These are phyloP conservation scores for Casuarius casuarius DNA, from an alignment of 2,113 vertebrate species.

Conservation along the genomic window DNA sequence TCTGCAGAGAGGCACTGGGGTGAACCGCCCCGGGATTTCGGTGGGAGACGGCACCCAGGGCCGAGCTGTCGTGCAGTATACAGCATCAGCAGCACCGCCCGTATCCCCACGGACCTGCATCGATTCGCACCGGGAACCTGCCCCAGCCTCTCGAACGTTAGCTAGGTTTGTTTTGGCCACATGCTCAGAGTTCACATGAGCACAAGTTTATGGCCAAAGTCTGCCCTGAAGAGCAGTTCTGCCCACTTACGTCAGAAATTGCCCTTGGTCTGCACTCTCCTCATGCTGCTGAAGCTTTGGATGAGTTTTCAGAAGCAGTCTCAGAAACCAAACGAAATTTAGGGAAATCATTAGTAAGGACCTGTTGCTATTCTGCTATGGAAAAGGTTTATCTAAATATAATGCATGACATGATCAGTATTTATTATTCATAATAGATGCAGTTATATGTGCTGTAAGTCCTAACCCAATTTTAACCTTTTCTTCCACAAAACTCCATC, in stretches of 20 bases:
- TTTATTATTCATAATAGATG: neutral
- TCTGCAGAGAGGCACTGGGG: neutral
- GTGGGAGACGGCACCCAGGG: rapidly evolving
- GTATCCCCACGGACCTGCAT: neutral
- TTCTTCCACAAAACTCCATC: neutral
- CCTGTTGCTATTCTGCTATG: neutral
- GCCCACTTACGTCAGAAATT: slow-evolving; percentile 3
- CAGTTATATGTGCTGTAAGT: neutral
- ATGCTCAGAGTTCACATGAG: neutral
- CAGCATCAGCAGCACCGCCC: neutral
- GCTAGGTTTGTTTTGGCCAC: slow-evolving; percentile 24
- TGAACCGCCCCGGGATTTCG: neutral
- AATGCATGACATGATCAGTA: neutral
- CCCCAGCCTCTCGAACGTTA: neutral
- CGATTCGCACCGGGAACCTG: neutral
- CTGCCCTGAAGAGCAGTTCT: neutral
- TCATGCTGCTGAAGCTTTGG: neutral
- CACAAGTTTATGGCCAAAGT: slow-evolving; percentile 46
- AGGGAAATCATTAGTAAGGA: neutral
- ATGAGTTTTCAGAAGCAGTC: neutral
- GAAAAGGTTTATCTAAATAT: neutral
- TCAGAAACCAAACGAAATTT: neutral
- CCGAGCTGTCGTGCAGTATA: neutral
- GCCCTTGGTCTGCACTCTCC: neutral
- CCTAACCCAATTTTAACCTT: neutral